These are phyloP conservation scores for Arothron firmamentum DNA, from an alignment of 2,113 vertebrate species.

Conservation along the genomic window DNA sequence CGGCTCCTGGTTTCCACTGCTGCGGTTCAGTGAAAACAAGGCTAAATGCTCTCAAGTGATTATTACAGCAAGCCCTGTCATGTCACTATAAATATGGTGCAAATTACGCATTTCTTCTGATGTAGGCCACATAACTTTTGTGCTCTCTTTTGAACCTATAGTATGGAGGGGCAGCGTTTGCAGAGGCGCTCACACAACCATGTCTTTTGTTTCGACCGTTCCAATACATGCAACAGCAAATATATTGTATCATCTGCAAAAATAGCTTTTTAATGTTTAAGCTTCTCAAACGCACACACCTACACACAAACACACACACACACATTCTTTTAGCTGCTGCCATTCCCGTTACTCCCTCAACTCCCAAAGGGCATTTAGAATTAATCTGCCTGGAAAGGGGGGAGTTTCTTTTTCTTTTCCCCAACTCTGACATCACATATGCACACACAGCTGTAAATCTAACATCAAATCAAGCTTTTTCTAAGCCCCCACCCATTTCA, in stretches of 20 bases:
- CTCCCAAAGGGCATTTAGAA: conserved; percentile 68
- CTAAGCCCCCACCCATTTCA: conserved; percentile 50
- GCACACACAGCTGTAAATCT: conserved; percentile 61
- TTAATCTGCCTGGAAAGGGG: conserved; percentile 68
- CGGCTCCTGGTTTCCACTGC: conserved; percentile 65
- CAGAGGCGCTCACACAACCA: no score
- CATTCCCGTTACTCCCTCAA: conserved; percentile 59
- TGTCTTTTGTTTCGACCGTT: no score
- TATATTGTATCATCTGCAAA: conserved; percentile 8
- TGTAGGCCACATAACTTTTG: conserved; percentile 36
- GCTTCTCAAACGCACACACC: conserved; percentile 40
- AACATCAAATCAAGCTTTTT: conserved; percentile 59
- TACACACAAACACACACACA: conserved; percentile 35
- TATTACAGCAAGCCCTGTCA: conserved; percentile 67
- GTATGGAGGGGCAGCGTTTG: background rate
- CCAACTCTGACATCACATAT: conserved; percentile 66
- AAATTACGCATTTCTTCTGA: conserved; percentile 50
- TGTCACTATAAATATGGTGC: conserved; percentile 60
- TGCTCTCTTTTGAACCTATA: background rate
- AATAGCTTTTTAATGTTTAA: conserved; percentile 40
- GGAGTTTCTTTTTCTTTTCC: conserved; percentile 42
- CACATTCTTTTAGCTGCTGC: conserved; percentile 62
- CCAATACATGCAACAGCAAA: no score
- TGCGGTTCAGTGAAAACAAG: conserved; percentile 68
- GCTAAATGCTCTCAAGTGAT: conserved; percentile 66